Evolutionary conservation across 2,888 invertebrate species (phyloP).

Genomic region (Dascillus cervinus): DNA sequence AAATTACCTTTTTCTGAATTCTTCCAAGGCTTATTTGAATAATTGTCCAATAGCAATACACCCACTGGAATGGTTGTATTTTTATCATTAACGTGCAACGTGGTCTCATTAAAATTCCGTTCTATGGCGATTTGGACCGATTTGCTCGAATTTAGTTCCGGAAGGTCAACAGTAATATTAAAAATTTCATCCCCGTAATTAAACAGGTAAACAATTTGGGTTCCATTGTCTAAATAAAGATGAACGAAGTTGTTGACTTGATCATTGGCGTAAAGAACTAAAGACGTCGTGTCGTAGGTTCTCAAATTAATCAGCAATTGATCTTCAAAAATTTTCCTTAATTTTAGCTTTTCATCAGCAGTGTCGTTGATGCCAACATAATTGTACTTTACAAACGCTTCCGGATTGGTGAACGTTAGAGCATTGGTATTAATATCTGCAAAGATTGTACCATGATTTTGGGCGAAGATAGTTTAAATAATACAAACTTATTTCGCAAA

Average conservation of each 20-base stretch:
- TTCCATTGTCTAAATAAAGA: slow-evolving; percentile 71
- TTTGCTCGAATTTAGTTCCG: slow-evolving; percentile 69
- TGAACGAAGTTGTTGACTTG: slow-evolving; percentile 90
- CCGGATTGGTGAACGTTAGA: slow-evolving; percentile 75
- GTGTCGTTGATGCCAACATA: slow-evolving; percentile 50
- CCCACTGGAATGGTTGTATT: slow-evolving; percentile 64
- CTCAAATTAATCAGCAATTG: slow-evolving; percentile 82
- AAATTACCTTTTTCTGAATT: slow-evolving; percentile 69
- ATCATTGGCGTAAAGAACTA: slow-evolving; percentile 87
- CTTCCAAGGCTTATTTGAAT: slow-evolving; percentile 79
- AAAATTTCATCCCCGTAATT: slow-evolving; percentile 75
- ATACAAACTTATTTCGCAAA: slow-evolving; percentile 82
- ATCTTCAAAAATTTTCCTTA: slow-evolving; percentile 69
- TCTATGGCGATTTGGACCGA: slow-evolving; percentile 85
- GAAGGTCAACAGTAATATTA: slow-evolving; percentile 68
- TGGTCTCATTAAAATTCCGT: slow-evolving; percentile 62
- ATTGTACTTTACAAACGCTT: slow-evolving; percentile 73
- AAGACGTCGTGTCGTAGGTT: slow-evolving; percentile 73
- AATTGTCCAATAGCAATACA: slow-evolving; percentile 62
- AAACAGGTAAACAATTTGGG: slow-evolving; percentile 75
- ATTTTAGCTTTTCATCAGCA: slow-evolving; percentile 50
- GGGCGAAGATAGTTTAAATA: background rate
- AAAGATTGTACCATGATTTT: slow-evolving; percentile 21
- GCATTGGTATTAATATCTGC: slow-evolving; percentile 86
- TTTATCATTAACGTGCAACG: slow-evolving; percentile 73